Evolutionary conservation across 35 echinoderm and acorn worm species (phyloP).

Genomic region (Ophiothrix spiculata): DNA sequence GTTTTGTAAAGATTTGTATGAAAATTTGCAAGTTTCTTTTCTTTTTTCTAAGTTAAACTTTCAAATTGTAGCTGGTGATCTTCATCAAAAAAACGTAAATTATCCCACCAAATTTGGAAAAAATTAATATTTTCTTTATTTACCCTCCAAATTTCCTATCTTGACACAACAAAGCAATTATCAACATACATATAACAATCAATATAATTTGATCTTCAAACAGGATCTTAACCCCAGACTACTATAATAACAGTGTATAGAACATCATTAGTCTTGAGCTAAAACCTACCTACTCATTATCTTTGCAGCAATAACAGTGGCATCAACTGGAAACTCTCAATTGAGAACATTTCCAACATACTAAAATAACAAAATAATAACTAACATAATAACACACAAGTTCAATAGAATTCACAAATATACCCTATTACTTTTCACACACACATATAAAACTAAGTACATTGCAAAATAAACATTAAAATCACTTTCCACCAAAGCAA

Average conservation of each 20-base stretch:
- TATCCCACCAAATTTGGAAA: not conserved
- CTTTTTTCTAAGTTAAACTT: not conserved
- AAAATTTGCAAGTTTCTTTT: not conserved
- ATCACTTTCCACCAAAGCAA: not conserved
- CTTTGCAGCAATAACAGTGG: conserved; percentile 14
- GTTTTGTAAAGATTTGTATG: not conserved
- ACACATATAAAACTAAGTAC: not conserved
- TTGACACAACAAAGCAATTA: too few relatives aligned
- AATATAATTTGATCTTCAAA: not conserved
- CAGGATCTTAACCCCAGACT: not conserved
- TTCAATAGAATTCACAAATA: not conserved
- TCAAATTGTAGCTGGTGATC: not conserved
- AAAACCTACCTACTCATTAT: not conserved
- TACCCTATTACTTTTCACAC: not conserved
- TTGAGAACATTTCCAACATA: not conserved
- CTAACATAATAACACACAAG: not conserved
- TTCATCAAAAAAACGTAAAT: not conserved
- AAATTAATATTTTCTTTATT: too few relatives aligned
- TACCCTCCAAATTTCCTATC: too few relatives aligned
- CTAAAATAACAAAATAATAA: not conserved
- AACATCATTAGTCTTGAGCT: not conserved
- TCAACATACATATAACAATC: too few relatives aligned
- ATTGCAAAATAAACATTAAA: not conserved
- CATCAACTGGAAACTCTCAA: not conserved
- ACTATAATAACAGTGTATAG: not conserved